Evolutionary conservation across 2,797 vertebrate species (phyloP), one percentile per base, ranked within the genome.

Genomic region (Diplodus puntazzo): DNA sequence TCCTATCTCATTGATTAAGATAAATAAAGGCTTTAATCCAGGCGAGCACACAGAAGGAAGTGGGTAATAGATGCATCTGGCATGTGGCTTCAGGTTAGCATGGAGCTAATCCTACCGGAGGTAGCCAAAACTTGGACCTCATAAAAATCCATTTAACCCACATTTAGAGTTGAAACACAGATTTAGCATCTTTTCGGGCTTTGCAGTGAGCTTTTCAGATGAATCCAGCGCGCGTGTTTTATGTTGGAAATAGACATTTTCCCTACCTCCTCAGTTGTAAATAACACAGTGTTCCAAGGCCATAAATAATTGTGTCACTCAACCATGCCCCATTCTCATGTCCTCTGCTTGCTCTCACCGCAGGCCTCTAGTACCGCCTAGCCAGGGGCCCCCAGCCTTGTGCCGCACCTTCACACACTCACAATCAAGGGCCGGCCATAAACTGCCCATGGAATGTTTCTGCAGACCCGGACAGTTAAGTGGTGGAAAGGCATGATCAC

Each of bases 271-370:
- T 88, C 73, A 69, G 90, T 77, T 90, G 90, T 92, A 94, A 94
- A 94, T 91, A 92, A 92, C 87, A 80, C 75, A 69, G 77, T 81
- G 72, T 77, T 91, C 80, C 82, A 79, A 66, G 84, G 73, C 82
- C 83, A 83, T 93, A 92, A 94, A 94, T 94, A 92, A 91, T 69
- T 77, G 80, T 93, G 92, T 92, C 93, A 92, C 80, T 93, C 90
- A 92, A 87, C 90, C 91, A 93, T 92, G 89, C 89, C 91, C 87
- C 79, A 82, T 88, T 91, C 90, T 92, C 90, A 90, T 93, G 92
- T 94, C 92, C 90, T 94, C 90, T 93, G 88, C 88, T 90, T 92
- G 92, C 91, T 91, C 92, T 94, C 92, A 81, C 90, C 80, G 77
- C 90, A 92, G 91, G 89, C 79, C 83, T 89, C 76, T 74, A 81